Conservation (phyloP, 2,113 vertebrate genomes). For the Microtus richardsoni region DNA sequence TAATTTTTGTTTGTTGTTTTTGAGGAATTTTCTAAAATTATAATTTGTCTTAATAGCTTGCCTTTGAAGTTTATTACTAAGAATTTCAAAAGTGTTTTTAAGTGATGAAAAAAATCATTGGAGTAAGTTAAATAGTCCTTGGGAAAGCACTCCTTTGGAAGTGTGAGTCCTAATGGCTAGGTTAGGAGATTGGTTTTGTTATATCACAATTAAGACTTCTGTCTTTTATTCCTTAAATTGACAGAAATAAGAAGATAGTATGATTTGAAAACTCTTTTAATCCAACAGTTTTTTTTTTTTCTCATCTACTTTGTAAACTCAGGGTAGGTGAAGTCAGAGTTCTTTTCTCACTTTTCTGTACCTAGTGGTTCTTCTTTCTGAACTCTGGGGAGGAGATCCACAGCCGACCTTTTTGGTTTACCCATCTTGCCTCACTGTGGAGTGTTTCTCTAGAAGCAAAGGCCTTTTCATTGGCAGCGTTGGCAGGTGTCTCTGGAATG, state of each 20-base stretch:
- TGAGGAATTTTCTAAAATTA: conserved; percentile 23
- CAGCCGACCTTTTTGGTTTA: conserved; percentile 10
- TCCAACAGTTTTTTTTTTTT: background rate
- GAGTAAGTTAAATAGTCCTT: conserved; percentile 38
- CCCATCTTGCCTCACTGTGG: conserved; percentile 22
- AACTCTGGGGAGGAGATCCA: conserved; percentile 25
- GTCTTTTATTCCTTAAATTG: conserved; percentile 46
- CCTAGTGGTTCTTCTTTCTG: background rate
- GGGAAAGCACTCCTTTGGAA: conserved; percentile 31
- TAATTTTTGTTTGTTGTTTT: conserved; percentile 51
- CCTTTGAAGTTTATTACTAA: conserved; percentile 57
- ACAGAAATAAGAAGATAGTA: conserved; percentile 12
- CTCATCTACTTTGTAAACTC: background rate
- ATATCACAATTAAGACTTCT: conserved; percentile 29
- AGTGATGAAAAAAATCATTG: background rate
- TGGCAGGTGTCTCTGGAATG: background rate
- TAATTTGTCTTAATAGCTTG: conserved; percentile 47
- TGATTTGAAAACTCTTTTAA: conserved; percentile 39
- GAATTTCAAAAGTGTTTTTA: conserved; percentile 50
- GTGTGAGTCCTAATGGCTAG: conserved; percentile 3
- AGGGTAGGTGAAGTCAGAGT: conserved; percentile 38
- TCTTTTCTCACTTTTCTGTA: conserved; percentile 10
- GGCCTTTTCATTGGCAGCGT: background rate
- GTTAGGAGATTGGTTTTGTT: conserved; percentile 37
- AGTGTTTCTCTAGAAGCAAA: conserved; percentile 12